Evolutionary conservation across 2,113 vertebrate genomes (phyloP).

Genomic region (Isurus oxyrinchus): DNA sequence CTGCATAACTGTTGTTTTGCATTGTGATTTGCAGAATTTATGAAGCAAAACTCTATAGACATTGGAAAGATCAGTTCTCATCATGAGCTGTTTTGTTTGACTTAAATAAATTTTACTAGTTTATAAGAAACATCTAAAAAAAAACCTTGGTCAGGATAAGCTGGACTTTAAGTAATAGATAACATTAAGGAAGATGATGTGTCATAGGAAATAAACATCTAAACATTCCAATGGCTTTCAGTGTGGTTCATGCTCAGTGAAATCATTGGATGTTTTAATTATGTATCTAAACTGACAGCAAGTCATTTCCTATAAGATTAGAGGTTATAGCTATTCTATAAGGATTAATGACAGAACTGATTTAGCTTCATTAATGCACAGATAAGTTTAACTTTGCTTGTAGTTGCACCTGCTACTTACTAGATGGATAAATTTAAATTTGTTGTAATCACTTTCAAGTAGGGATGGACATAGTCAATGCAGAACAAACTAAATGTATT

Average conservation of each 20-base stretch:
- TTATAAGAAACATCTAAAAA: not conserved
- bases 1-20: not conserved
- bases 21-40: not conserved
- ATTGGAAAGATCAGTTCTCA: not conserved
- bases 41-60: not conserved
- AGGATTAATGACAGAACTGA: not conserved
- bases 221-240: not conserved
- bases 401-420: no score
- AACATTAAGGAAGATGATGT: not conserved
- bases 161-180: not conserved
- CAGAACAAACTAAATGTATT: no score
- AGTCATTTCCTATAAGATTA: not conserved
- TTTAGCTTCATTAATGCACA: no score
- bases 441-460: no score
- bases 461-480: no score
- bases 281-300: not conserved
- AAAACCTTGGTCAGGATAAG: not conserved
- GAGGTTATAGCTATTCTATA: not conserved
- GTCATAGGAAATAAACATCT: not conserved
- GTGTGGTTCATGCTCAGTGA: not conserved
- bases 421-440: no score
- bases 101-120: not conserved
- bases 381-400: no score
- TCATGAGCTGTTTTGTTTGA: not conserved
- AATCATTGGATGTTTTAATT: not conserved